Evolutionary conservation across 2,113 vertebrate species (phyloP).

Genomic region (Epinephelus lanceolatus): DNA sequence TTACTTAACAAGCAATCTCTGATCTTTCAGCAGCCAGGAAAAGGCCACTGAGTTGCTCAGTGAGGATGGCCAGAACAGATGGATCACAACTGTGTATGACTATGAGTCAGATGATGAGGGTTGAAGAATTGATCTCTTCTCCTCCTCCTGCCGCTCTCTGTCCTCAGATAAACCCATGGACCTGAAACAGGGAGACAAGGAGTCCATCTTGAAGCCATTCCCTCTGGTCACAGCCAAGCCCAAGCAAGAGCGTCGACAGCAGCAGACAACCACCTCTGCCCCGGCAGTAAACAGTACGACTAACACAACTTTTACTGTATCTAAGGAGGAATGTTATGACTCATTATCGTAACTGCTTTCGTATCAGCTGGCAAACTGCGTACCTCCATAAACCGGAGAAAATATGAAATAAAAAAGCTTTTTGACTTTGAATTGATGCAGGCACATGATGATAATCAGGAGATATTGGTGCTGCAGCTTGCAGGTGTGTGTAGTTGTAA

Average conservation of each 20-base stretch:
- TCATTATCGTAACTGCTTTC: background rate
- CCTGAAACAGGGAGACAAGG: constrained; percentile 75
- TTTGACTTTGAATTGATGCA: background rate
- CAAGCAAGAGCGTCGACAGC: constrained; percentile 72
- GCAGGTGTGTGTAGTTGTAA: constrained; percentile 7
- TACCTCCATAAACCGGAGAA: background rate
- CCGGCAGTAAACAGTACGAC: constrained; percentile 73
- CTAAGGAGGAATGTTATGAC: background rate
- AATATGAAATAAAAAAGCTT: background rate
- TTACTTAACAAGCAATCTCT: constrained; percentile 58
- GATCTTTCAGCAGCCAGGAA: constrained; percentile 61
- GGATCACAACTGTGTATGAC: constrained; percentile 73
- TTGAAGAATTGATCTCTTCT: constrained; percentile 63
- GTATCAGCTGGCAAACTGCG: background rate
- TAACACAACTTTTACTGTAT: constrained; percentile 12
- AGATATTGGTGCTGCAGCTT: background rate
- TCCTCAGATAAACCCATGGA: constrained; percentile 80
- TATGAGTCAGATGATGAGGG: constrained; percentile 69
- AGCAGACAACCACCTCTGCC: constrained; percentile 66
- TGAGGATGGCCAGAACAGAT: constrained; percentile 77
- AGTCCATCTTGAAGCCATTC: constrained; percentile 76
- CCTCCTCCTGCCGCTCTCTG: constrained; percentile 59
- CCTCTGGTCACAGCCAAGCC: constrained; percentile 77
- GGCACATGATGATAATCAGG: background rate
- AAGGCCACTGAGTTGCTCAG: constrained; percentile 60